Conservation (phyloP, 2,113 vertebrate genomes). For the Scomber japonicus region DNA sequence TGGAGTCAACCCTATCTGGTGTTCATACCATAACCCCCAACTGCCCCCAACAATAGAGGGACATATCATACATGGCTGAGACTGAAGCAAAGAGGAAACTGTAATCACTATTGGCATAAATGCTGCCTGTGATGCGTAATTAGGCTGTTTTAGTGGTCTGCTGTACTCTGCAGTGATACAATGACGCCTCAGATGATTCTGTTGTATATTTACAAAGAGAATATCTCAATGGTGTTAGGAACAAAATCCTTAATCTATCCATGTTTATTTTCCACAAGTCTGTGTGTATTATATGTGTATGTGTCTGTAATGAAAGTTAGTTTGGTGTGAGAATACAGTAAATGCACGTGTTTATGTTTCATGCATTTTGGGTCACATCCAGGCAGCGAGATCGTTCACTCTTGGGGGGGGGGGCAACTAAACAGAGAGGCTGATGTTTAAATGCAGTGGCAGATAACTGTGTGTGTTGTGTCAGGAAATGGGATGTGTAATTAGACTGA, state of each 20-base stretch:
- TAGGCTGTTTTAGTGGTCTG: slow-evolving; percentile 9
- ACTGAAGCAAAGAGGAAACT: slow-evolving; percentile 14
- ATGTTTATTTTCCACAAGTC: slow-evolving; percentile 12
- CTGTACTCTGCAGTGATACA: slow-evolving; percentile 6
- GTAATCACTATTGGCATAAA: neutral
- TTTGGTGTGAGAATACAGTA: neutral
- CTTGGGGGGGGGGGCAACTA: slow-evolving; percentile 27
- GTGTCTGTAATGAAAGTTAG: neutral
- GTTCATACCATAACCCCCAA: neutral
- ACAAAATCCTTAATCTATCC: neutral
- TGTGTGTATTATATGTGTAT: neutral
- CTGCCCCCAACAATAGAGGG: neutral
- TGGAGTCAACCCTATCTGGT: neutral
- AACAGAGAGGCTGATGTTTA: slow-evolving; percentile 63
- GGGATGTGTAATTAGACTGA: slow-evolving; percentile 80
- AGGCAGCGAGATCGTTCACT: slow-evolving; percentile 43
- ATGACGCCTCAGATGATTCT: slow-evolving; percentile 1
- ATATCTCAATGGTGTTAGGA: neutral
- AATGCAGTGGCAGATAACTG: slow-evolving; percentile 71
- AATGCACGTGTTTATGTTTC: slow-evolving; percentile 22
- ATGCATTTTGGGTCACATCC: slow-evolving; percentile 32
- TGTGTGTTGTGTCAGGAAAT: slow-evolving; percentile 76
- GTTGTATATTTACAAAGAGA: slow-evolving; percentile 17
- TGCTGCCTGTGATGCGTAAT: slow-evolving; percentile 6
- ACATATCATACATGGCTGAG: slow-evolving; percentile 1